Base-by-base conservation (phyloP, 2,797 vertebrate genomes). In the Cyclura pinguis region DNA sequence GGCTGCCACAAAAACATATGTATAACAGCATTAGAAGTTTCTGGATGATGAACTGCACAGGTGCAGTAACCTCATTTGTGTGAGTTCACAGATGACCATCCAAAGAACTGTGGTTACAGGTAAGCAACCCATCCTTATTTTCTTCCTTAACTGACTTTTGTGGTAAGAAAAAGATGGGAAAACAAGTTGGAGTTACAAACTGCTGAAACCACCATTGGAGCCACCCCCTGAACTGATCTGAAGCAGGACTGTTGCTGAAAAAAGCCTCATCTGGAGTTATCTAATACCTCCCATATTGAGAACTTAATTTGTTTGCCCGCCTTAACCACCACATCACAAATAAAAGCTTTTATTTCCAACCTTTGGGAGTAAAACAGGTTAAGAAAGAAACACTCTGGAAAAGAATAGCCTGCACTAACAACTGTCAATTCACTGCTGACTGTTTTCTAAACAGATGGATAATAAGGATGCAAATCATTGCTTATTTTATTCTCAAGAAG, bases 321-420 rank as follows among this genome's bases (percentile, higher is more conserved):
- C 74, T 87, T 88, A 77, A 57, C 2, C 76, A 86, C 9, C 38
- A 10, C 14, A 29, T 85, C 20, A 35, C 38, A 22, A 80, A 57
- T 86, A 62, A 67, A 55, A 90, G 32, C 10, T 59, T 81, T 57
- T 20, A 50, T 85, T 92, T 81, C n/a, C 8, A 69, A 7, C 27
- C n/a, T 57, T 90, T 80, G 38, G 24, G 32, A 86, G n/a, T 69
- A n/a, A 86, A 81, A 20, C 35, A 38, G n/a, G 27, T 67, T 35
- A 62, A 62, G 29, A 62, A 81, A 81, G 4, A 62, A 62, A 6
- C 59, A 62, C 20, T 62, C 20, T 62, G 59, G 4, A 62, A 62
- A 62, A 62, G 4, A 20, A 8, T 55, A n/a, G 1, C 42, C 4
- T 85, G 29, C 0, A 14, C 10, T 35, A 29, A 52, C 27, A 27